Conservation (phyloP, 2,888 invertebrate genomes). For the Limnephilus auricula region DNA sequence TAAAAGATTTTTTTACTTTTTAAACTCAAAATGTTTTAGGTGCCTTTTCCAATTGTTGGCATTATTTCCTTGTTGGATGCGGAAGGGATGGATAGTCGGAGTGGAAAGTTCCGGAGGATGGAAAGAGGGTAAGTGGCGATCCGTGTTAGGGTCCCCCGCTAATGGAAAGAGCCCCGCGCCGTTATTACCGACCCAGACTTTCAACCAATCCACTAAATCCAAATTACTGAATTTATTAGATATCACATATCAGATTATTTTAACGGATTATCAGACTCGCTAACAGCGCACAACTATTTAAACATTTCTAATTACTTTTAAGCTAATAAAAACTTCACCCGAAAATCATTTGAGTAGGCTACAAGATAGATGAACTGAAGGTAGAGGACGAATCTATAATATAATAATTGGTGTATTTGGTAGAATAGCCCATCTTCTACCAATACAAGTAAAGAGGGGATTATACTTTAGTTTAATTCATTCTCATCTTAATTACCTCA, state of each 20-base stretch:
- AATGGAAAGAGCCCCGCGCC: constrained; percentile 24
- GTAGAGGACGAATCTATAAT: too few species aligned
- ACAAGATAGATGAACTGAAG: too few species aligned
- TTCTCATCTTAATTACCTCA: too few species aligned
- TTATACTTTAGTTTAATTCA: too few species aligned
- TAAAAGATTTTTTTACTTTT: background rate
- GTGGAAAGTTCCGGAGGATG: constrained; percentile 18
- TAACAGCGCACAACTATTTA: background rate
- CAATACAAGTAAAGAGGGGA: too few species aligned
- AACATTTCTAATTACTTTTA: background rate
- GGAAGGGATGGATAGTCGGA: background rate
- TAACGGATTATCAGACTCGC: background rate
- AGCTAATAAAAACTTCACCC: background rate
- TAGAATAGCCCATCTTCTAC: too few species aligned
- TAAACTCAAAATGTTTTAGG: background rate
- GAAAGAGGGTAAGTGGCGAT: constrained; percentile 43
- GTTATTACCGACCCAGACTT: background rate
- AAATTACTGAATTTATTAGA: background rate
- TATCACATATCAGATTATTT: background rate
- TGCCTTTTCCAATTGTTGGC: background rate
- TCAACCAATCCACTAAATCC: background rate
- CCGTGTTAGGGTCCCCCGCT: constrained; percentile 35
- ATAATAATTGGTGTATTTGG: too few species aligned
- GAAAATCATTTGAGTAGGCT: background rate
- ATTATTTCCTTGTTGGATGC: background rate